Evolutionary conservation across 2,797 vertebrate species (phyloP).

Genomic region (Xyrichtys novacula): DNA sequence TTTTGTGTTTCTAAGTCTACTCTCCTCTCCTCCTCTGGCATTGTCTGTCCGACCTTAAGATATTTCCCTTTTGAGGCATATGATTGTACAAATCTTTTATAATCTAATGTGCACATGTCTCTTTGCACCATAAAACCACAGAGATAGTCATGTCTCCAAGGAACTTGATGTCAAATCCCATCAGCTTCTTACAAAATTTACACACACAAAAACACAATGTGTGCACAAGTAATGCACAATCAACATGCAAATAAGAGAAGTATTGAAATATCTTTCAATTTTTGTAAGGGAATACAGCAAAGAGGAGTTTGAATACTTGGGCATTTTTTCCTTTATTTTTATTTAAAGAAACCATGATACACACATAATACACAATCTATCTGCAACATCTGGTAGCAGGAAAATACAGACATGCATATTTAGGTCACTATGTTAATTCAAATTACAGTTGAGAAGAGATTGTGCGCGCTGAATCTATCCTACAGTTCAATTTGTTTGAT

Average conservation of each 20-base stretch:
- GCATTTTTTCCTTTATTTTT: background rate
- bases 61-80: slow-evolving; percentile 35
- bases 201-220: slow-evolving; percentile 20
- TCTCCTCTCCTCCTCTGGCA: slow-evolving; percentile 10
- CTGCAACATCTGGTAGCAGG: background rate
- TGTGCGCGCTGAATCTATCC: slow-evolving; percentile 1
- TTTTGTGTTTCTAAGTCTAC: slow-evolving; percentile 44
- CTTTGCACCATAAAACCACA: slow-evolving; percentile 38
- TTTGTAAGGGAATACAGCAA: too few relatives aligned
- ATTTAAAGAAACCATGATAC: slow-evolving; percentile 5
- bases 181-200: slow-evolving; percentile 29
- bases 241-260: slow-evolving; percentile 1
- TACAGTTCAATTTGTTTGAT: background rate
- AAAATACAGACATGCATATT: background rate
- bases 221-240: slow-evolving; percentile 24
- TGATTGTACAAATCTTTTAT: slow-evolving; percentile 52
- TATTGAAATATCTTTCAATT: slow-evolving; percentile 26
- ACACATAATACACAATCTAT: background rate
- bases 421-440: background rate
- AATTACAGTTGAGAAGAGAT: slow-evolving; percentile 1
- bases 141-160: slow-evolving; percentile 37
- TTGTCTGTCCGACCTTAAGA: slow-evolving; percentile 40
- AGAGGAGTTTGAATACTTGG: too few relatives aligned
- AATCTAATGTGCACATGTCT: slow-evolving; percentile 55
- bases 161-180: slow-evolving; percentile 55